Conservation (phyloP, 2,888 invertebrate species). For the Danaus chrysippus region DNA sequence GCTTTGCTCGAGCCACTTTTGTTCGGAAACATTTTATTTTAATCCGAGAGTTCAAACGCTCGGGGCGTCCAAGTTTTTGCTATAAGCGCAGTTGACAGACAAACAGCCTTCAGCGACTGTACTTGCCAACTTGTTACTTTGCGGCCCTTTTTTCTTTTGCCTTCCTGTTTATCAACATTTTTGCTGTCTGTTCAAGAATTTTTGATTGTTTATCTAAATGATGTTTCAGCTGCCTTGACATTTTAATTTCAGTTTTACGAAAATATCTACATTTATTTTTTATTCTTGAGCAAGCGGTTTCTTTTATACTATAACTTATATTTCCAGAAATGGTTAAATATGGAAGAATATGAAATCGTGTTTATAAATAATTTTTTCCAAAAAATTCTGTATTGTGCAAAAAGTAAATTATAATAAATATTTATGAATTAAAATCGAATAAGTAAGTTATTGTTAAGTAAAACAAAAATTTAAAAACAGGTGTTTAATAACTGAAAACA, state of each 20-base stretch:
- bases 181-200: constrained; percentile 6
- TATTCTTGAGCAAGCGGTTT: not conserved
- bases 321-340: too few species aligned
- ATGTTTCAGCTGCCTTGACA: constrained; percentile 3
- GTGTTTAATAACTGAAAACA: too few species aligned
- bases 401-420: too few species aligned
- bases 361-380: too few species aligned
- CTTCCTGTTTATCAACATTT: constrained; percentile 20
- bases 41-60: constrained; percentile 15
- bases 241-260: constrained; percentile 1
- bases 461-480: too few species aligned
- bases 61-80: constrained; percentile 25
- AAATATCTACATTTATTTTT: not conserved
- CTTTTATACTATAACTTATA: too few species aligned
- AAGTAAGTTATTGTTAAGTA: too few species aligned
- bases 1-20: constrained; percentile 6
- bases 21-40: constrained; percentile 5
- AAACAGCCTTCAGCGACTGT: constrained; percentile 21
- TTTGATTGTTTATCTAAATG: constrained; percentile 5
- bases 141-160: constrained; percentile 18
- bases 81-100: constrained; percentile 27
- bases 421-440: too few species aligned
- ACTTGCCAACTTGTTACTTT: constrained; percentile 25
- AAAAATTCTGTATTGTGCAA: too few species aligned
- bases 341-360: too few species aligned